Evolutionary conservation across 1,140 invertebrate species (phyloP).

Genomic region (Drosophila dunni): DNA sequence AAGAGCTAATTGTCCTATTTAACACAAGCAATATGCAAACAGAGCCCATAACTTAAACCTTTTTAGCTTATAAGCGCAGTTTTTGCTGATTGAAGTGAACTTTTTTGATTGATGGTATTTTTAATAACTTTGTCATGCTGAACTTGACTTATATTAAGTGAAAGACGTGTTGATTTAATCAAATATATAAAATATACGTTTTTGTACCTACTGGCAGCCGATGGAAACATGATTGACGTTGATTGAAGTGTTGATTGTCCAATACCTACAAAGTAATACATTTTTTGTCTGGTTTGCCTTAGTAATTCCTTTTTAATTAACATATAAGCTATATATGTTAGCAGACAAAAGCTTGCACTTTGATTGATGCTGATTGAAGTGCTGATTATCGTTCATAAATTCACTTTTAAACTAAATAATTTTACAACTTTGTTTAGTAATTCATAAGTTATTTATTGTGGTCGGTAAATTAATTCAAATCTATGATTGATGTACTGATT

Average conservation of each 20-base stretch:
- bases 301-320: too few species aligned
- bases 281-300: too few species aligned
- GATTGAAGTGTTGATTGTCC: not conserved
- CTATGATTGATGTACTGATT: not conserved
- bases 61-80: not conserved
- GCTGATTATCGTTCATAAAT: not conserved
- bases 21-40: not conserved
- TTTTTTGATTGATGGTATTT: slow-evolving; percentile 4
- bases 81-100: not conserved
- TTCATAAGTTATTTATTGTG: too few species aligned
- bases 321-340: too few species aligned
- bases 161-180: too few species aligned
- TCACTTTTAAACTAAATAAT: too few species aligned
- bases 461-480: too few species aligned
- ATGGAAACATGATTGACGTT: not conserved
- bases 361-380: slow-evolving; percentile 13
- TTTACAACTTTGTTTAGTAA: too few species aligned
- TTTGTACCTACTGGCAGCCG: too few species aligned
- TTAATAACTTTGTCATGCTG: not conserved
- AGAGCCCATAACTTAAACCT: not conserved
- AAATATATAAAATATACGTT: too few species aligned
- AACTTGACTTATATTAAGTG: too few species aligned
- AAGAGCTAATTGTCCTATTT: not conserved
- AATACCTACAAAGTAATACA: too few species aligned
- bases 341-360: not conserved